Conservation (phyloP, 2,888 invertebrate genomes). For the Sinotaia quadrata region DNA sequence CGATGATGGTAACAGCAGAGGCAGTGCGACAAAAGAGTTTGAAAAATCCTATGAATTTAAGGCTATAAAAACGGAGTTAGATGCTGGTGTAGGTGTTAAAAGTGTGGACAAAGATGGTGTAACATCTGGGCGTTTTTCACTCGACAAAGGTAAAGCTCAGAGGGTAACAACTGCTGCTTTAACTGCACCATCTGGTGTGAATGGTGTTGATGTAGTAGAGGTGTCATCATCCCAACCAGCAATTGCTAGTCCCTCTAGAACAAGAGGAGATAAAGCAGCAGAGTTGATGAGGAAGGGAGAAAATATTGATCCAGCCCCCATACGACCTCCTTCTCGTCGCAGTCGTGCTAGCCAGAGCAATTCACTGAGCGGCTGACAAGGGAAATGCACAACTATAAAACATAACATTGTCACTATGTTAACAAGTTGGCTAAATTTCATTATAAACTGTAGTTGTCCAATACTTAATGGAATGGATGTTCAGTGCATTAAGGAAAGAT, state of each 20-base stretch:
- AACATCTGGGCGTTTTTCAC: too few species aligned
- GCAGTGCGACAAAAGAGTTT: conserved; percentile 4
- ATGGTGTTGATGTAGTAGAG: conserved; percentile 9
- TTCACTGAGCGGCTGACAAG: background rate
- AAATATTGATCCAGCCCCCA: conserved; percentile 9
- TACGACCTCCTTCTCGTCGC: conserved; percentile 18
- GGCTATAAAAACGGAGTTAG: conserved; percentile 15
- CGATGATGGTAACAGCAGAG: background rate
- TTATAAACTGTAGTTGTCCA: too few species aligned
- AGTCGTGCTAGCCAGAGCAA: conserved; percentile 17
- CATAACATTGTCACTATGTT: too few species aligned
- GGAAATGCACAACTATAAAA: too few species aligned
- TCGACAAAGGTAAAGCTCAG: too few species aligned
- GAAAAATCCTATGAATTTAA: conserved; percentile 22
- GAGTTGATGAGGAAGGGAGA: conserved; percentile 26
- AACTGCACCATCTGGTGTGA: too few species aligned
- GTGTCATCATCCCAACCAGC: background rate
- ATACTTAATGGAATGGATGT: too few species aligned
- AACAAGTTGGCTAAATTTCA: too few species aligned
- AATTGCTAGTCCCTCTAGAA: background rate
- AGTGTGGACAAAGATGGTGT: background rate
- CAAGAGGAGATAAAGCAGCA: conserved; percentile 17
- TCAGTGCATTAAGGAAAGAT: too few species aligned
- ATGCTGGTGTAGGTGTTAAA: conserved; percentile 16
- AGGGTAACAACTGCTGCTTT: too few species aligned